Base-by-base conservation (phyloP, 2,113 vertebrate genomes). In the Microtus montanus region DNA sequence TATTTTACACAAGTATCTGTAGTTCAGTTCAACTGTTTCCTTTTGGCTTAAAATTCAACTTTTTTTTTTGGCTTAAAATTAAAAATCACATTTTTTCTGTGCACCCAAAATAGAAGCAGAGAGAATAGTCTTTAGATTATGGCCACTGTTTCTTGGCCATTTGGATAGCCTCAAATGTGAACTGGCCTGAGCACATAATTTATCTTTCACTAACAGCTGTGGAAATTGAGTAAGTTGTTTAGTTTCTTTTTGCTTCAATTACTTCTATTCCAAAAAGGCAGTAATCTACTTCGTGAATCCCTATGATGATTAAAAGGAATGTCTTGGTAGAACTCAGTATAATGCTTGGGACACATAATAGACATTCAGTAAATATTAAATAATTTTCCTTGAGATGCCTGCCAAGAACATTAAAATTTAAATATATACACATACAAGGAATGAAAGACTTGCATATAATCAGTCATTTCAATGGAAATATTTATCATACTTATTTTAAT, bases 361-460 rank as follows among this genome's bases (percentile, higher is more conserved):
- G 61, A 41, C 10, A 92, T 15, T 80, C 11, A 5, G 26, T 35
- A 82, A 78, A 5, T 73, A 47, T 44, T 68, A 75, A 87, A 66
- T 54, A 78, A 41, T 66, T 83, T 91, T 82, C 30, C 22, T 41
- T 61, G 19, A 74, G 15, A 24, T 26, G 28, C 7, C 13, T 49
- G 44, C 15, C 10, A 20, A 87, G 71, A 70, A 2, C 83, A 35
- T 78, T 49, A 54, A 84, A 79, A 35, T 79, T 88, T 79, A 86
- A 68, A 83, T 74, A 80, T 20, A 79, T 80, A 83, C 6, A 70
- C 12, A 41, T 52, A 52, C 33, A 75, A 94, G 28, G 15, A 93
- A 95, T 58, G 30, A 91, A 94, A 89, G 19, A 79, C 41, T 71
- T 92, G 8, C 11, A 28, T 24, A 71, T 70, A 94, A 80, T 44